Evolutionary conservation across 2,113 vertebrate genomes (phyloP), one percentile per base, ranked within the genome.

Genomic region (Arenaria interpres): DNA sequence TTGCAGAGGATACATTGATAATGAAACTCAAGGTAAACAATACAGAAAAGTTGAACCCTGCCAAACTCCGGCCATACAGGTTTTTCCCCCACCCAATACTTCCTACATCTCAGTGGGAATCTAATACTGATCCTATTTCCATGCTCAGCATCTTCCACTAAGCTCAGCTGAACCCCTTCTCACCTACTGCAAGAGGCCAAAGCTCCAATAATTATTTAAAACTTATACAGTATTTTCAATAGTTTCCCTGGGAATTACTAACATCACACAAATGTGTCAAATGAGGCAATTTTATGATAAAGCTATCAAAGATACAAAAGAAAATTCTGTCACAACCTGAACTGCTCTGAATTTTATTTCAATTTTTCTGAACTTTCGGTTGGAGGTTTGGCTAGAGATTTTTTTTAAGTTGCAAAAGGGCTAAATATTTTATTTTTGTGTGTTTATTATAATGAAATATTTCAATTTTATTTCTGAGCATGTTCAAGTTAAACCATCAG

Each of bases 191-290:
- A 50, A 74, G 23, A 86, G 17, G 27, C 4, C 53, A 80, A 77
- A 77, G 63, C 53, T 45, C 41, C 18, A 15, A 9, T 41, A n/a
- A 17, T 30, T n/a, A 76, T 33, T 63, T 41, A 18, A 37, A 67
- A 39, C 37, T 12, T 37, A 43, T 16, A 43, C 6, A 35, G 10
- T 57, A 57, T 41, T 73, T 78, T 30, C 30, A 50, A 8, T 14
- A 30, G 15, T 33, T 79, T 59, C 17, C 37, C 62, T 64, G 30
- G n/a, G 59, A 79, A 68, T 63, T 7, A 59, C 19, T 41, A 57
- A n/a, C n/a, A 22, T 48, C 9, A 54, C 0, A 3, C 21, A 71
- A 67, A 27, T 0, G 3, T 2, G 2, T 9, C 21, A 7, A 64
- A 64, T 37, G 14, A 7, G n/a, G 14, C 28, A 14, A 59, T 53